These are phyloP conservation scores for Diachasma alloeum DNA, from an alignment of 1,140 invertebrate genomes.

Conservation along the genomic window DNA sequence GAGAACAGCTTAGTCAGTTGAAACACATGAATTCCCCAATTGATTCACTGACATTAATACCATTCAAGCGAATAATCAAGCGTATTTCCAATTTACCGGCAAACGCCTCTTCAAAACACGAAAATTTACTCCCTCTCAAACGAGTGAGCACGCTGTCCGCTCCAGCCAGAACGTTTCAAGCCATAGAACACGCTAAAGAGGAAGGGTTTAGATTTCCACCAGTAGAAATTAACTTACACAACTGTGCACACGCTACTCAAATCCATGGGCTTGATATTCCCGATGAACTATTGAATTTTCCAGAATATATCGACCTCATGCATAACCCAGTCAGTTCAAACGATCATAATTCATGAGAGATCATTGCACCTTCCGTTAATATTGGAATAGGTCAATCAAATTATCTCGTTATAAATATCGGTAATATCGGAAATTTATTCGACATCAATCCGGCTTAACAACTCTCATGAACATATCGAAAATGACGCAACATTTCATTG, in stretches of 20 bases:
- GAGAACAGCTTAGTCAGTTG: not conserved
- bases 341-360: not conserved
- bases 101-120: not conserved
- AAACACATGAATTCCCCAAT: not conserved
- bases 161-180: not conserved
- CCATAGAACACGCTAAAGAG: not conserved
- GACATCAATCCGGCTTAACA: not conserved
- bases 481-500: not conserved
- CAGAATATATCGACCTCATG: not conserved
- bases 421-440: not conserved
- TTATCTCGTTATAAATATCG: not conserved
- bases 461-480: not conserved
- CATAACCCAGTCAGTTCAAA: not conserved
- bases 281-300: not conserved
- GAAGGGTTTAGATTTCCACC: not conserved
- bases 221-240: not conserved
- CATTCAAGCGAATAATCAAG: not conserved
- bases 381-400: not conserved
- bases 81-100: not conserved
- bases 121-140: not conserved
- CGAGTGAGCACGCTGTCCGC: not conserved
- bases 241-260: not conserved
- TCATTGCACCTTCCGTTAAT: not conserved
- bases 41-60: not conserved
- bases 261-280: not conserved